A percentile compares a stretch with the other conserved stretches of the same genome.
These are phyloP conservation scores for Phrynosoma platyrhinos DNA, from an alignment of 2,113 vertebrate species.

Conservation along the genomic window DNA sequence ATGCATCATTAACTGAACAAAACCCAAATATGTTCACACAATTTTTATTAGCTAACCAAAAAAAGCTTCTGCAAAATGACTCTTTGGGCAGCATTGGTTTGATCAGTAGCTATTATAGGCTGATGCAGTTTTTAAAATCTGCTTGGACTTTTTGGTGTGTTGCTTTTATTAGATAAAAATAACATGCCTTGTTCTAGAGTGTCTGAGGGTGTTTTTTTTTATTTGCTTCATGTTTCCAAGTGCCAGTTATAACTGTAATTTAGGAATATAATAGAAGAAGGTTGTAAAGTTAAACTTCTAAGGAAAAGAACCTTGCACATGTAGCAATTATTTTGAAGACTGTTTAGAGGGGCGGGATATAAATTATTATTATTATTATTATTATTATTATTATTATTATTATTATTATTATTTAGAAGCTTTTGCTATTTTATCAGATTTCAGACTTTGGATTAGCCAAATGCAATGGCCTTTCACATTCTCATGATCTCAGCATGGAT, in stretches of 20 bases:
- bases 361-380: too few species aligned
- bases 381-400: too few species aligned
- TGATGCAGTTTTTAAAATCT: not conserved
- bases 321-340: not conserved
- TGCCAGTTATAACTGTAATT: not conserved
- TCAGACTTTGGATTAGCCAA: constrained; percentile 98
- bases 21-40: not conserved
- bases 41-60: not conserved
- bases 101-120: not conserved
- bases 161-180: not conserved
- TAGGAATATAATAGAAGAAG: not conserved
- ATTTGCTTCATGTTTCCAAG: constrained; percentile 17
- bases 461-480: constrained; percentile 92
- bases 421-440: constrained; percentile 77
- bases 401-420: not conserved
- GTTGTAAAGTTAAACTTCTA: accelerated
- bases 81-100: not conserved
- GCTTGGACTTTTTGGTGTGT: not conserved
- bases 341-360: too few species aligned
- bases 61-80: not conserved
- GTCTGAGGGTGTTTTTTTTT: constrained; percentile 24
- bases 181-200: not conserved
- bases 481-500: constrained; percentile 94
- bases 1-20: not conserved
- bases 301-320: not conserved